Percentiles rank a stretch among this genome's conserved stretches.
Conservation (phyloP, 2,888 invertebrate genomes). For the Calameuta filiformis region DNA sequence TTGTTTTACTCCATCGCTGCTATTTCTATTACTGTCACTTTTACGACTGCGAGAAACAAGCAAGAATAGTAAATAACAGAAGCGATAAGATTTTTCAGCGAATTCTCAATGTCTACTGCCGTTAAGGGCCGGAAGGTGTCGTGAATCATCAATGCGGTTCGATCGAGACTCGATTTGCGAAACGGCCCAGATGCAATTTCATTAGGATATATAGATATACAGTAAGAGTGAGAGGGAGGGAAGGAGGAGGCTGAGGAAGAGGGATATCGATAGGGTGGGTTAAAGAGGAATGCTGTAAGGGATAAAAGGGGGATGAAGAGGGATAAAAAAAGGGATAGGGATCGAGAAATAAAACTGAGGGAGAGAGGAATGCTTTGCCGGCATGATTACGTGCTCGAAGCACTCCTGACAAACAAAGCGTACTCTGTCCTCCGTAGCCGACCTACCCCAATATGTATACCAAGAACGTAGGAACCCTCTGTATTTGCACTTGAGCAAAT, state of each 20-base stretch:
- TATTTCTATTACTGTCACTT: not conserved
- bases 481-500: constrained; percentile 3
- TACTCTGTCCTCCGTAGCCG: constrained; percentile 52
- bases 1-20: not conserved
- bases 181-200: not conserved
- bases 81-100: not conserved
- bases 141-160: constrained; percentile 1
- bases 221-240: not conserved
- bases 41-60: not conserved
- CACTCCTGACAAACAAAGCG: constrained; percentile 57
- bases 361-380: constrained; percentile 27
- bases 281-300: not conserved
- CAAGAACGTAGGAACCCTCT: constrained; percentile 6
- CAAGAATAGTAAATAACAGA: not conserved
- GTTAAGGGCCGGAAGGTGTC: not conserved
- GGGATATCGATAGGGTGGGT: not conserved
- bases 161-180: constrained; percentile 3
- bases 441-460: constrained; percentile 49
- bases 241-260: not conserved
- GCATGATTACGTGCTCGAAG: constrained; percentile 53
- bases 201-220: not conserved
- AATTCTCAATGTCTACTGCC: not conserved
- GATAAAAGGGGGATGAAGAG: not conserved
- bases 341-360: constrained; percentile 11
- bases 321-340: constrained; percentile 7